Percentiles rank a stretch among this genome's conserved stretches.
These are phyloP conservation scores for Calycopis cecrops DNA, from an alignment of 1,140 invertebrate species.

Conservation along the genomic window DNA sequence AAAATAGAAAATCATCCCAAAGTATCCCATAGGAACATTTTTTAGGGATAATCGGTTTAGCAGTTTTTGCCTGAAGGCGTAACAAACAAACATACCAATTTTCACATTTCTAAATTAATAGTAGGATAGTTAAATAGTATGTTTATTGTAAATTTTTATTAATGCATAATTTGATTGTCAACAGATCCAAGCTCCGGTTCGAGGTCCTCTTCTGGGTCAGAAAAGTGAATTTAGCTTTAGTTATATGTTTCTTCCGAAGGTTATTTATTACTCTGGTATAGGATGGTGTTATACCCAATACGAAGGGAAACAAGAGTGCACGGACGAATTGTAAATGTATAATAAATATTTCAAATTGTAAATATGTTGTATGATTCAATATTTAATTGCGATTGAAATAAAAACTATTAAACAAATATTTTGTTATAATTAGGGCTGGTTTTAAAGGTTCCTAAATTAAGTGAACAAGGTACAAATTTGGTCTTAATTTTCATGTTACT, in stretches of 20 bases:
- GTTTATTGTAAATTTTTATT: no score
- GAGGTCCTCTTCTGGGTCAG: slow-evolving; percentile 63
- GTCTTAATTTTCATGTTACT: no score
- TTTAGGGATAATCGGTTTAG: no score
- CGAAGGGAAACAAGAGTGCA: slow-evolving; percentile 51
- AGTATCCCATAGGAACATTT: no score
- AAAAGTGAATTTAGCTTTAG: slow-evolving; percentile 41
- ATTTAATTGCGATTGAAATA: slow-evolving; percentile 4
- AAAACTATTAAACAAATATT: neutral
- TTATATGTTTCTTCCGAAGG: slow-evolving; percentile 3
- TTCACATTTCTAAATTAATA: no score
- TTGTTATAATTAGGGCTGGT: slow-evolving; percentile 5
- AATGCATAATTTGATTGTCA: slow-evolving; percentile 20
- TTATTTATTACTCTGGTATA: slow-evolving; percentile 16
- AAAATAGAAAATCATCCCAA: no score
- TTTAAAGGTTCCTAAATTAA: no score
- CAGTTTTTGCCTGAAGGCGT: no score
- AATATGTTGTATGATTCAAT: neutral
- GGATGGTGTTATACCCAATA: neutral
- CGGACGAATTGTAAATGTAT: no score
- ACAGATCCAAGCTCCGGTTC: slow-evolving; percentile 54
- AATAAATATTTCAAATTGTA: slow-evolving; percentile 34
- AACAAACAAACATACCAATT: no score
- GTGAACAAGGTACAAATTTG: no score
- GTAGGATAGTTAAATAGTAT: no score